A percentile compares a stretch with the other conserved stretches of the same genome.
These are phyloP conservation scores for Podargus strigoides DNA, from an alignment of 2,797 vertebrate genomes.

Conservation along the genomic window DNA sequence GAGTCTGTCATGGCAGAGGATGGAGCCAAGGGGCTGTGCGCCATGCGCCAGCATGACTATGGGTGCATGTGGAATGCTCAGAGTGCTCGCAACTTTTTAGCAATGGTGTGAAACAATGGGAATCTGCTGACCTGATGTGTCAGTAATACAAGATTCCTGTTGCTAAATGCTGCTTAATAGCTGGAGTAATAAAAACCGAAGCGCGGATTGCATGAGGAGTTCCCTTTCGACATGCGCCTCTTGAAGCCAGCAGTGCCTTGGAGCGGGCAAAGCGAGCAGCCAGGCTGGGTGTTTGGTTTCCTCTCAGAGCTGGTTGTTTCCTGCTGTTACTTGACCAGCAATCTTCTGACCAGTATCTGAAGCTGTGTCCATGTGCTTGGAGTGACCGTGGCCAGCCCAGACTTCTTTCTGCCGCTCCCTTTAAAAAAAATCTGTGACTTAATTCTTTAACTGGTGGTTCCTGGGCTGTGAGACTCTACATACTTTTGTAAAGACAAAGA, in stretches of 20 bases:
- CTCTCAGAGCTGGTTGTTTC: neutral
- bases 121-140: neutral
- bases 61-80: neutral
- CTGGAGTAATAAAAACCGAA: neutral
- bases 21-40: neutral
- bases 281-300: neutral
- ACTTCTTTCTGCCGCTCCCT: neutral
- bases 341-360: neutral
- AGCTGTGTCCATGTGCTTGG: neutral
- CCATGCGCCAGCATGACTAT: fast-evolving
- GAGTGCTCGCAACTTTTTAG: neutral
- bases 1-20: neutral
- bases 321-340: neutral
- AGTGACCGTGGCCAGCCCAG: neutral
- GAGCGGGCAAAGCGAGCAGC: neutral
- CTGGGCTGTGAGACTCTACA: neutral
- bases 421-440: neutral
- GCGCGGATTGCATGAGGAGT: fast-evolving
- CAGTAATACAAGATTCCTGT: neutral
- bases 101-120: neutral
- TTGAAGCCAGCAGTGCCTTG: neutral
- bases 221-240: neutral
- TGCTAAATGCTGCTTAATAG: neutral
- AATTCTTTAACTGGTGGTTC: neutral
- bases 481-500: neutral